Conservation (phyloP, 2,113 vertebrate genomes). For the Geococcyx californianus region DNA sequence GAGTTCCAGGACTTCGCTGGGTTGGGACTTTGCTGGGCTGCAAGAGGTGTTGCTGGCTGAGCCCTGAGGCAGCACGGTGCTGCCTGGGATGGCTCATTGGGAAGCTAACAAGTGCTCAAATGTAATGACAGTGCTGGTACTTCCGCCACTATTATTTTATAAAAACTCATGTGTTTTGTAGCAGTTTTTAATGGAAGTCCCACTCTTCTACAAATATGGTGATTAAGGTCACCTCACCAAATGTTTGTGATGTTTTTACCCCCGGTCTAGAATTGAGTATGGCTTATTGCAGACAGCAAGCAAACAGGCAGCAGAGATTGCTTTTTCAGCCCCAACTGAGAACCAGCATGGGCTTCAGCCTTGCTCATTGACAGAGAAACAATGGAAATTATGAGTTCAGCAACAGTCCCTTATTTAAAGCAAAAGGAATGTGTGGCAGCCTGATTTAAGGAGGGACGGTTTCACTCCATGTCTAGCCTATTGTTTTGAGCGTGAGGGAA, state of each 20-base stretch:
- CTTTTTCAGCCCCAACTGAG: not conserved
- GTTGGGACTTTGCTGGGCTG: not conserved
- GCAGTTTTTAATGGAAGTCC: not conserved
- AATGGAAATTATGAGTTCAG: not conserved
- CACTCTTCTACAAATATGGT: not conserved
- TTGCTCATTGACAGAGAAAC: not conserved
- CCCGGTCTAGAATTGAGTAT: not conserved
- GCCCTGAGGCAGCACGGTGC: accelerated
- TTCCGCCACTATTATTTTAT: not conserved
- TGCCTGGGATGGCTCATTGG: not conserved
- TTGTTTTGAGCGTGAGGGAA: not conserved
- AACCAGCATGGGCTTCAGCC: not conserved
- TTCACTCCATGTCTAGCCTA: not conserved
- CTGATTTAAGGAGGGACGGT: not conserved
- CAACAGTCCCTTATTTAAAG: not conserved
- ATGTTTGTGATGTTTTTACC: not conserved
- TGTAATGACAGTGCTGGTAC: accelerated
- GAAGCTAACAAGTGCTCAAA: not conserved
- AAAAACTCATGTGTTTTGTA: not conserved
- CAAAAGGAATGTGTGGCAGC: not conserved
- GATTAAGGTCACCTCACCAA: not conserved
- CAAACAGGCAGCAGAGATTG: not conserved
- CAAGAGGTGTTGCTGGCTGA: accelerated
- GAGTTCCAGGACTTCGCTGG: not conserved
- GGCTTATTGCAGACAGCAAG: not conserved